Conservation (phyloP, 2,113 vertebrate genomes). For the Callipepla californica region DNA sequence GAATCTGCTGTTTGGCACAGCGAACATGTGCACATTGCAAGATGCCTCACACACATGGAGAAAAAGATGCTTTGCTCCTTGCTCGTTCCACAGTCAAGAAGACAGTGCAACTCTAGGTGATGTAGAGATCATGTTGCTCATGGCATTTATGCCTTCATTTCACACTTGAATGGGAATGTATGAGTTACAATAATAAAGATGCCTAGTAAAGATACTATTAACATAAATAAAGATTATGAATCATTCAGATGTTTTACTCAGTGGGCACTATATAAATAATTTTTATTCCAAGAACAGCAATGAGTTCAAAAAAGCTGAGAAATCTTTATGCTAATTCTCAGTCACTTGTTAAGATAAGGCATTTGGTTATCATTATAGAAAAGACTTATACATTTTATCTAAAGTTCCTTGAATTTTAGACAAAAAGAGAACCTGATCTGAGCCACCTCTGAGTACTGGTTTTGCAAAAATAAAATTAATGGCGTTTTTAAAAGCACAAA, state of each 20-base stretch:
- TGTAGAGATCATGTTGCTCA: not conserved
- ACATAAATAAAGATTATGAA: not conserved
- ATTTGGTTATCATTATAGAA: conserved; percentile 59
- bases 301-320: not conserved
- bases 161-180: not conserved
- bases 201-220: not conserved
- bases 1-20: not conserved
- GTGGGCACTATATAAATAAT: not conserved
- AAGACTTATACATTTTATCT: not conserved
- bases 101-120: rapidly evolving
- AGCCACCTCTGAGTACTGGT: not conserved
- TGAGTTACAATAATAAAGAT: rapidly evolving
- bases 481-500: not conserved
- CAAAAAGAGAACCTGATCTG: not conserved
- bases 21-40: not conserved
- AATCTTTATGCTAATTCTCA: not conserved
- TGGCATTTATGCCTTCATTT: not conserved
- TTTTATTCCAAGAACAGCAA: not conserved
- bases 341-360: not conserved
- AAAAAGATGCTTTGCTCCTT: not conserved
- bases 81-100: not conserved
- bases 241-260: not conserved
- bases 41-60: not conserved
- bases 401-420: not conserved
- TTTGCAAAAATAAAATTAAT: not conserved